A percentile compares a stretch with the other conserved stretches of the same genome.
phyloP scores from a whole-genome alignment of 2,888 invertebrate species.

The Ophioninae sp. region DNA sequence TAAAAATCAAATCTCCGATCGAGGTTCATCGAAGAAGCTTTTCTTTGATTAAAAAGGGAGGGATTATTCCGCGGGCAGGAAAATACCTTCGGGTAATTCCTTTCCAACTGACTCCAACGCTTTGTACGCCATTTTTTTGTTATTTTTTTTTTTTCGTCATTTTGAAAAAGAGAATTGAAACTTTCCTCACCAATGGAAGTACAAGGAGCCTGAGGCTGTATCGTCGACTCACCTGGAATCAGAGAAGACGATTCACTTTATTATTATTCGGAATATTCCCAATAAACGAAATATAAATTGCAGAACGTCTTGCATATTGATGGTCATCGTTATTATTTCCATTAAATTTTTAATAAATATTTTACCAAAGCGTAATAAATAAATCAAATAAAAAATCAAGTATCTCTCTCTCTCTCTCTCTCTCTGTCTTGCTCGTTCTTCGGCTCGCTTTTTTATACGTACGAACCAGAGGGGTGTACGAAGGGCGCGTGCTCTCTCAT shows the following conservation, averaged over 20 bases:
- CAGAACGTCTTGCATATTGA: too few species aligned
- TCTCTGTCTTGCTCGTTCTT: constrained; percentile 30
- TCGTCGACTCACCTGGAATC: constrained; percentile 47
- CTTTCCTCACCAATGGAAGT: constrained; percentile 17
- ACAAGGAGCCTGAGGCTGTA: not conserved
- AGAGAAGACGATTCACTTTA: constrained; percentile 9
- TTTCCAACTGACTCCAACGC: not conserved
- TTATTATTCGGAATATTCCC: not conserved
- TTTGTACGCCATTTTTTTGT: not conserved
- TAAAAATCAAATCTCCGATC: not conserved
- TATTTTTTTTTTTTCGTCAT: not conserved
- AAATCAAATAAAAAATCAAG: too few species aligned
- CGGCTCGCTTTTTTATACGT: constrained; percentile 27
- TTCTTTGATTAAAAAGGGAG: not conserved
- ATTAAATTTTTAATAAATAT: too few species aligned
- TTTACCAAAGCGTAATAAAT: too few species aligned
- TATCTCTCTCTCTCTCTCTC: constrained; percentile 25
- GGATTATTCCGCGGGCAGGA: not conserved
- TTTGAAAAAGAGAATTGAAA: not conserved
- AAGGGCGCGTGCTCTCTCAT: constrained; percentile 76
- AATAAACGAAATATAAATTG: not conserved
- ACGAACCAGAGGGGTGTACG: constrained; percentile 17
- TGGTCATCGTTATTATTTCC: too few species aligned
- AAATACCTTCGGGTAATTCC: not conserved
- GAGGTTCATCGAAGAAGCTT: not conserved